Conservation (phyloP, 2,888 invertebrate species). For the Agrypnus murinus region DNA sequence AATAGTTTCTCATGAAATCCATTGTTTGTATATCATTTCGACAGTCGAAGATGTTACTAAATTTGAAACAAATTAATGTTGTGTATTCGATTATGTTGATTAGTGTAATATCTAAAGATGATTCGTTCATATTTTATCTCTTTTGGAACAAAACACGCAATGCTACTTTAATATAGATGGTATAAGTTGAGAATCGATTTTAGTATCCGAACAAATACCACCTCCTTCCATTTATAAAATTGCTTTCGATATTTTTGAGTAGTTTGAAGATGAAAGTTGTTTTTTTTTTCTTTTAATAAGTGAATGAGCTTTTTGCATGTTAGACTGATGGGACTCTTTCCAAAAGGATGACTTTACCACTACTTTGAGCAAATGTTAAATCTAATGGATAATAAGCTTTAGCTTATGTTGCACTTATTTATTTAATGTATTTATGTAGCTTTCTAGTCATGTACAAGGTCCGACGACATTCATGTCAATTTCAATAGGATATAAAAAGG, state of each 20-base stretch:
- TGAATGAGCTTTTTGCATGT: too few species aligned
- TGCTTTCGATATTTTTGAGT: constrained; percentile 24
- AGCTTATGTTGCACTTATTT: too few species aligned
- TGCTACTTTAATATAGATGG: constrained; percentile 22
- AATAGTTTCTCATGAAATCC: not conserved
- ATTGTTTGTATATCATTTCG: not conserved
- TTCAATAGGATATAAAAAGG: too few species aligned
- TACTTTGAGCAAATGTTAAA: too few species aligned
- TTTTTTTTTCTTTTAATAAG: too few species aligned
- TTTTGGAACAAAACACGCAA: constrained; percentile 24
- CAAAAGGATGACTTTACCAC: too few species aligned
- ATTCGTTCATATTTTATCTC: constrained; percentile 18
- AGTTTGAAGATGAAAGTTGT: not conserved
- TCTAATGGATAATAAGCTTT: too few species aligned
- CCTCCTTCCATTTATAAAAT: constrained; percentile 26
- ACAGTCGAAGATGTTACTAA: not conserved
- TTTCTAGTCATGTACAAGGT: too few species aligned
- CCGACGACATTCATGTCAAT: too few species aligned
- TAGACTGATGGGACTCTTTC: too few species aligned
- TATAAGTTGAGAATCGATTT: constrained; percentile 6
- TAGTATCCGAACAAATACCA: constrained; percentile 7
- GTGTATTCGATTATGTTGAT: constrained; percentile 18
- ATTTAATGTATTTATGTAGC: too few species aligned
- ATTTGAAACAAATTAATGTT: constrained; percentile 7
- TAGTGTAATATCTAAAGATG: constrained; percentile 16